Evolutionary conservation across 2,888 invertebrate genomes (phyloP).

Genomic region (Kuschelorhynchus macadamiae): DNA sequence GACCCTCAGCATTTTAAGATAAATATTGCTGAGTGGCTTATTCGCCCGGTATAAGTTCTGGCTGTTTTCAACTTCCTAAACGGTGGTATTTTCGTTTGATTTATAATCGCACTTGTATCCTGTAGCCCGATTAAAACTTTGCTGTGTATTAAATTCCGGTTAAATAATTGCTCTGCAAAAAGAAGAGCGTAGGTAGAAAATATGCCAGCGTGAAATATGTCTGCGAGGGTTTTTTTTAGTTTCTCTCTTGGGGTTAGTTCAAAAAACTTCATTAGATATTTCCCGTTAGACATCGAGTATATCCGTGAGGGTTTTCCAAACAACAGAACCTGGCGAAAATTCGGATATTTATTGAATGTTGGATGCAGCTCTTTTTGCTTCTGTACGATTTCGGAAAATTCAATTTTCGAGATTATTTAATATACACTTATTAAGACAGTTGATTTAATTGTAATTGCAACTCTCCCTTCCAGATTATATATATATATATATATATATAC

Average conservation of each 20-base stretch:
- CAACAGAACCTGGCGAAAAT: neutral
- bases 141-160: slow-evolving; percentile 49
- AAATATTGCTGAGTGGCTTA: slow-evolving; percentile 25
- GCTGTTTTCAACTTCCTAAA: slow-evolving; percentile 47
- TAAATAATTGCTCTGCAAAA: slow-evolving; percentile 47
- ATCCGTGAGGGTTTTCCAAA: neutral
- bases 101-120: slow-evolving; percentile 45
- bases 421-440: too few species aligned
- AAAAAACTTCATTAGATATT: slow-evolving; percentile 43
- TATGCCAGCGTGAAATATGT: slow-evolving; percentile 44
- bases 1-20: slow-evolving; percentile 12
- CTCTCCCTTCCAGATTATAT: too few species aligned
- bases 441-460: too few species aligned
- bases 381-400: too few species aligned
- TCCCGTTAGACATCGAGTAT: slow-evolving; percentile 31
- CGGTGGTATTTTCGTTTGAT: slow-evolving; percentile 46
- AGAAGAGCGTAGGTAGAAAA: slow-evolving; percentile 44
- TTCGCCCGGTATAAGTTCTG: slow-evolving; percentile 36
- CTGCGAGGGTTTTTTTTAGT: slow-evolving; percentile 34
- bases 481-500: too few species aligned
- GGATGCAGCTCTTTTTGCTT: too few species aligned
- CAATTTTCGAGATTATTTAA: too few species aligned
- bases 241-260: slow-evolving; percentile 35
- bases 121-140: slow-evolving; percentile 48
- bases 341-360: too few species aligned